These are phyloP conservation scores for Sakesphorus luctuosus DNA, from an alignment of 2,113 vertebrate species.

Conservation along the genomic window DNA sequence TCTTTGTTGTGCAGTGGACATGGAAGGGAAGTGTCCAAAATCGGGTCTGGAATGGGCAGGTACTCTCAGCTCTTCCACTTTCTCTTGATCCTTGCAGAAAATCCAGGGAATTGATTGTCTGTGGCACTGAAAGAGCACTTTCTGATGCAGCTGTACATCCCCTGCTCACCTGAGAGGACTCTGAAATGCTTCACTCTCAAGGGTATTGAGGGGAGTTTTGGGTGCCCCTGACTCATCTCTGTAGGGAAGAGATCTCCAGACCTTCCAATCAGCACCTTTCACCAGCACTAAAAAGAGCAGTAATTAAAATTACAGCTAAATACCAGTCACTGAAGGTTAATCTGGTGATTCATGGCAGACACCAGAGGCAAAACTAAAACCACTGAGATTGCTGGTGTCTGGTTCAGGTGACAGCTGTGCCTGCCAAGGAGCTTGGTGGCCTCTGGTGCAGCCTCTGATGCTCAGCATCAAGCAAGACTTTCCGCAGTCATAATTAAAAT, in stretches of 20 bases:
- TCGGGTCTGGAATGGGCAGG: background rate
- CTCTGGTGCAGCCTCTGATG: background rate
- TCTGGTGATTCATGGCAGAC: background rate
- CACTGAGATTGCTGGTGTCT: background rate
- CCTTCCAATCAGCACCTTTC: background rate
- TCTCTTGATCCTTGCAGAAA: background rate
- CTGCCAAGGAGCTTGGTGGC: background rate
- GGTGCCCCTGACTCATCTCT: background rate
- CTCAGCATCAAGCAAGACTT: background rate
- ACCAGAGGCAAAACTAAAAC: background rate
- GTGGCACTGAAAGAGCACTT: constrained; percentile 57
- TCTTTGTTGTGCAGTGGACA: background rate
- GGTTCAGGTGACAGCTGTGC: background rate
- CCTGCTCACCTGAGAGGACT: background rate
- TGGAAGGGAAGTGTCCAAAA: background rate
- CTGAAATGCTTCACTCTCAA: background rate
- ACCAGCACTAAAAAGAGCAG: background rate
- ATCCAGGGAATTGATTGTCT: background rate
- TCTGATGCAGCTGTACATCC: background rate
- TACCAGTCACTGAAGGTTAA: background rate
- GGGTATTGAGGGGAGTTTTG: background rate
- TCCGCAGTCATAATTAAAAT: background rate
- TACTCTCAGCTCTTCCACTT: background rate
- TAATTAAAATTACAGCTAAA: background rate
- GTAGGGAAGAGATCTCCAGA: background rate